These are phyloP conservation scores for Adineta ricciae DNA, from an alignment of 2,888 invertebrate genomes.

Conservation along the genomic window DNA sequence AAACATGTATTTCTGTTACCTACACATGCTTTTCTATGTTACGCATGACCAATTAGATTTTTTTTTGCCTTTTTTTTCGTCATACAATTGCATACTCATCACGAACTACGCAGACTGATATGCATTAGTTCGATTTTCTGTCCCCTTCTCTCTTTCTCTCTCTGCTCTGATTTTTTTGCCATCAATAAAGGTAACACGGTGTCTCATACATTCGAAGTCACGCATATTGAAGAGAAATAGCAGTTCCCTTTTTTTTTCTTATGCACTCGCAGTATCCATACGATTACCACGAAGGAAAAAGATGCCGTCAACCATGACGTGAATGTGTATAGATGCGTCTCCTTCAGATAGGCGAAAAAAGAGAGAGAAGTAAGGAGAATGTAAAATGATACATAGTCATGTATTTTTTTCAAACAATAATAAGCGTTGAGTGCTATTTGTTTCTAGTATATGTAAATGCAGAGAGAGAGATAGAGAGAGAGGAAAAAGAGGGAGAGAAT, in stretches of 20 bases:
- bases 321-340: not conserved
- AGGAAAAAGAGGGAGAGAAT: not conserved
- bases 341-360: not conserved
- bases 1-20: not conserved
- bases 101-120: not conserved
- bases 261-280: not conserved
- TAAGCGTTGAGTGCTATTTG: not conserved
- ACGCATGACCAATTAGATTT: not conserved
- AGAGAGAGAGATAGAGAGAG: not conserved
- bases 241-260: not conserved
- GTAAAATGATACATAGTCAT: not conserved
- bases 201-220: not conserved
- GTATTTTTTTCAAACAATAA: conserved; percentile 5
- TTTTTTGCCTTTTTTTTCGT: not conserved
- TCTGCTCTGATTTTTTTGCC: not conserved
- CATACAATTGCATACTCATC: not conserved
- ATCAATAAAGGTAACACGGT: not conserved
- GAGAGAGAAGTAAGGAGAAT: not conserved
- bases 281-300: not conserved
- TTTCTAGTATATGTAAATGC: not conserved
- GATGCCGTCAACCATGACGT: not conserved
- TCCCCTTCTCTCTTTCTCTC: not conserved
- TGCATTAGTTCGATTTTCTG: not conserved
- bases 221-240: not conserved
- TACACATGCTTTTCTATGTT: not conserved